Evolutionary conservation across 2,888 invertebrate species (phyloP).

Genomic region (Sinohyriopsis cumingii): DNA sequence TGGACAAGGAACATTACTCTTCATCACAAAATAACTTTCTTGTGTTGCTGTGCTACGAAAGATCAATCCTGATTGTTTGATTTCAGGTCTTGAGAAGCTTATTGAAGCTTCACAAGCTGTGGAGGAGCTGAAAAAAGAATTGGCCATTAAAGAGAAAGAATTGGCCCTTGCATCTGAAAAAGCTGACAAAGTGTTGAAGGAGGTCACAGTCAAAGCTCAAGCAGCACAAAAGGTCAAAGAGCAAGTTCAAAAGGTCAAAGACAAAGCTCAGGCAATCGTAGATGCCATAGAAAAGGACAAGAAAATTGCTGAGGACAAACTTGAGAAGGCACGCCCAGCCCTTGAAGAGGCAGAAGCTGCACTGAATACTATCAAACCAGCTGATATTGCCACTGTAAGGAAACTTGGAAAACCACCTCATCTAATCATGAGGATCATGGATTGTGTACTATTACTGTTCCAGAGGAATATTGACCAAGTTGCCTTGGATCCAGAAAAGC

Average conservation of each 20-base stretch:
- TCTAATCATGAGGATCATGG: slow-evolving; percentile 73
- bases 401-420: slow-evolving; percentile 72
- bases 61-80: neutral
- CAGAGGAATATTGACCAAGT: slow-evolving; percentile 64
- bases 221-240: slow-evolving; percentile 72
- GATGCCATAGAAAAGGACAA: slow-evolving; percentile 70
- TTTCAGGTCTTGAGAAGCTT: slow-evolving; percentile 68
- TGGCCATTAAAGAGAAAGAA: slow-evolving; percentile 88
- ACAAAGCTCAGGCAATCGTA: slow-evolving; percentile 72
- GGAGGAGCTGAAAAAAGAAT: slow-evolving; percentile 83
- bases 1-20: neutral
- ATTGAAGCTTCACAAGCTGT: slow-evolving; percentile 77
- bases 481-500: slow-evolving; percentile 65
- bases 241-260: slow-evolving; percentile 72
- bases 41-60: too few relatives aligned
- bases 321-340: slow-evolving; percentile 70
- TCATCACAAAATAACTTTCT: neutral
- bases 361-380: slow-evolving; percentile 74
- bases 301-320: slow-evolving; percentile 67
- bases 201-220: slow-evolving; percentile 70
- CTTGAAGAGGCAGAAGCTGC: slow-evolving; percentile 72
- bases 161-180: slow-evolving; percentile 85
- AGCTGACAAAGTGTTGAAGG: slow-evolving; percentile 79
- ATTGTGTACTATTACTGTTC: slow-evolving; percentile 70
- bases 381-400: slow-evolving; percentile 71